These are phyloP conservation scores for Maniola hyperantus DNA, from an alignment of 2,888 invertebrate species.

Conservation along the genomic window DNA sequence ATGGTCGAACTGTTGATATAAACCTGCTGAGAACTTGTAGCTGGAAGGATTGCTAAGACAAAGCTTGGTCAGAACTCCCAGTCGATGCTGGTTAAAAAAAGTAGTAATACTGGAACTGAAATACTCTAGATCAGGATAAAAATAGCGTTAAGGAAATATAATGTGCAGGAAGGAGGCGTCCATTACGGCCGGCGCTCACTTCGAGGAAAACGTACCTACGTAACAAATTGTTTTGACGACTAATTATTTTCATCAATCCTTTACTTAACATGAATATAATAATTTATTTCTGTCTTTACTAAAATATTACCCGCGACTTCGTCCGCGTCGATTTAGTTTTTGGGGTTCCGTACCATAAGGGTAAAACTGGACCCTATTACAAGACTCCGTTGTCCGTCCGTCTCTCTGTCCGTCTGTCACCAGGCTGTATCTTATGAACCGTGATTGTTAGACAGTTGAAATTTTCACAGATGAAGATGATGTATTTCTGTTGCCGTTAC, in stretches of 20 bases:
- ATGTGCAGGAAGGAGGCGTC: conserved; percentile 6
- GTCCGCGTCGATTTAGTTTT: too few relatives aligned
- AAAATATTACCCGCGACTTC: too few relatives aligned
- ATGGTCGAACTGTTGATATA: conserved; percentile 40
- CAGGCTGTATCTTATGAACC: too few relatives aligned
- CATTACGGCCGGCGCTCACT: background rate
- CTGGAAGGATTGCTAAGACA: conserved; percentile 45
- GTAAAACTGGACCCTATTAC: too few relatives aligned
- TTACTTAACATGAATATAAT: background rate
- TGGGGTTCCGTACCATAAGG: too few relatives aligned
- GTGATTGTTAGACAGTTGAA: too few relatives aligned
- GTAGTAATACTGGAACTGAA: conserved; percentile 1
- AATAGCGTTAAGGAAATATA: conserved; percentile 10
- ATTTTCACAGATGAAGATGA: too few relatives aligned
- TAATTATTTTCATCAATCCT: background rate
- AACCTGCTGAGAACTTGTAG: conserved; percentile 50
- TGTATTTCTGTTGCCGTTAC: too few relatives aligned
- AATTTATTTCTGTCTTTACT: too few relatives aligned
- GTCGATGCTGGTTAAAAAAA: too few relatives aligned
- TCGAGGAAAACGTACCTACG: conserved; percentile 10
- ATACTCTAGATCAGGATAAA: conserved; percentile 2
- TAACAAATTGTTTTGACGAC: background rate
- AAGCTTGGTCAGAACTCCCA: conserved; percentile 35
- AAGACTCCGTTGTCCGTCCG: too few relatives aligned
- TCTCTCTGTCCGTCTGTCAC: too few relatives aligned